Evolutionary conservation across 2,797 vertebrate genomes (phyloP).

Genomic region (Trichosurus vulpecula): DNA sequence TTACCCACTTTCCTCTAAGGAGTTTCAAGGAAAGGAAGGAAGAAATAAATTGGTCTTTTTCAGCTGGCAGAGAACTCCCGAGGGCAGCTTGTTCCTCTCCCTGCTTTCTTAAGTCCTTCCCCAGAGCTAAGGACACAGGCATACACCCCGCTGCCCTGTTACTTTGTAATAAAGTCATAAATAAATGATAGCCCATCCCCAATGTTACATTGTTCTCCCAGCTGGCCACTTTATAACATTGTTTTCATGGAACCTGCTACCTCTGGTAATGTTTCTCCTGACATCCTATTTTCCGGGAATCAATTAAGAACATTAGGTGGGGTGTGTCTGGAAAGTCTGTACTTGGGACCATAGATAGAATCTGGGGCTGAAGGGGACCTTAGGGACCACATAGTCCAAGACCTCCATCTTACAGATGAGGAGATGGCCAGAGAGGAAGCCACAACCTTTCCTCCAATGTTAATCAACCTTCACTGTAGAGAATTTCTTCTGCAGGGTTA

Average conservation of each 20-base stretch:
- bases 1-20: background rate
- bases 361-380: background rate
- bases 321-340: background rate
- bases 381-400: background rate
- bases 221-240: background rate
- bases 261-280: background rate
- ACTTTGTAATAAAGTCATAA: background rate
- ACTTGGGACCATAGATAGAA: background rate
- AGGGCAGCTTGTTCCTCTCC: background rate
- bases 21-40: background rate
- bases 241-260: background rate
- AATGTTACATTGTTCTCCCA: background rate
- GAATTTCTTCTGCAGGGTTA: background rate
- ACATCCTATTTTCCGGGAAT: background rate
- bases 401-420: background rate
- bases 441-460: background rate
- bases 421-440: background rate
- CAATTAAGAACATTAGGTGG: background rate
- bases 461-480: background rate
- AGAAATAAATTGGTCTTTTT: background rate
- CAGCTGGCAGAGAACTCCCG: background rate
- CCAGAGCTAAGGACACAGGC: background rate
- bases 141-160: background rate
- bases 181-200: background rate
- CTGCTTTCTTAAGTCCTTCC: background rate